phyloP scores from a whole-genome alignment of 2,113 vertebrate genomes.

The Proteles cristata region DNA sequence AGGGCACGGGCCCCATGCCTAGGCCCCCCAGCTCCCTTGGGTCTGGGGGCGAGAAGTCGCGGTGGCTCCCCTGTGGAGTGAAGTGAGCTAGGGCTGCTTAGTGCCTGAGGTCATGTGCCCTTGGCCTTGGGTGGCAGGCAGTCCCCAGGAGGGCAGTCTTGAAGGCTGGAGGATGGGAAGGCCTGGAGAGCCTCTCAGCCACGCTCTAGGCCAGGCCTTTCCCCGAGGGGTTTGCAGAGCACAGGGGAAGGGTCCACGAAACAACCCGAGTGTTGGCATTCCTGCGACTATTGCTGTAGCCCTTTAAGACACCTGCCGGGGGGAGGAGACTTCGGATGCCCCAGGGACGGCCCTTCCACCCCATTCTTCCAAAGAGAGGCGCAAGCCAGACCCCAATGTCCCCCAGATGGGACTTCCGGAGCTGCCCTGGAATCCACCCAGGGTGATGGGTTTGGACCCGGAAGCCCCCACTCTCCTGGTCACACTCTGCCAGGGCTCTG shows the following conservation, averaged over 20 bases:
- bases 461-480: not conserved
- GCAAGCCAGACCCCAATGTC: not conserved
- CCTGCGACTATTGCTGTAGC: not conserved
- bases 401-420: not conserved
- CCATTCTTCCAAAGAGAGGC: not conserved
- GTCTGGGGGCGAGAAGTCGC: not conserved
- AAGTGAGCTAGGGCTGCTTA: not conserved
- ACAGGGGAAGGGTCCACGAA: not conserved
- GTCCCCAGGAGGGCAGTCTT: not conserved
- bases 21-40: too few relatives aligned
- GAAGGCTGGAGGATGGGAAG: not conserved
- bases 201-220: not conserved
- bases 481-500: not conserved
- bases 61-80: not conserved
- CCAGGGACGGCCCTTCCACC: not conserved
- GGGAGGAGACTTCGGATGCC: not conserved
- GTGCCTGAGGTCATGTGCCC: not conserved
- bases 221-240: not conserved
- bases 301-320: not conserved
- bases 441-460: rapidly evolving
- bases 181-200: not conserved
- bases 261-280: not conserved
- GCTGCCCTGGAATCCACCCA: rapidly evolving
- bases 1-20: too few relatives aligned
- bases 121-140: not conserved